Percentiles rank a stretch among this genome's conserved stretches.
phyloP scores from a whole-genome alignment of 2,888 invertebrate genomes.

The Microctonus brassicae region DNA sequence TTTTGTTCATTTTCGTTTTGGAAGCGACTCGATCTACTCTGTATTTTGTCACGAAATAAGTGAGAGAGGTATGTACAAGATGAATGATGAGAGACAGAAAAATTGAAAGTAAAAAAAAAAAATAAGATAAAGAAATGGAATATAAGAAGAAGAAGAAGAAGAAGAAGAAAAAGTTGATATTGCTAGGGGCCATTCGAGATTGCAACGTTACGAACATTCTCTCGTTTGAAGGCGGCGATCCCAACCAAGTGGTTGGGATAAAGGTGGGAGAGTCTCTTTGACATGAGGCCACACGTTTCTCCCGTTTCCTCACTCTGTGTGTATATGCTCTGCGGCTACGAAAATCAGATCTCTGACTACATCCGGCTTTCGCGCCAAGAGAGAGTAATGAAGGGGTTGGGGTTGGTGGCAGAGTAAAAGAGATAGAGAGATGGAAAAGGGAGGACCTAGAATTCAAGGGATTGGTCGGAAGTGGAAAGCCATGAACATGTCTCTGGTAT shows the following conservation, averaged over 20 bases:
- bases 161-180: neutral
- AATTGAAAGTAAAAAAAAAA: neutral
- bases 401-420: too few species aligned
- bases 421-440: neutral
- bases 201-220: slow-evolving; percentile 18
- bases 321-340: slow-evolving; percentile 2
- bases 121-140: too few species aligned
- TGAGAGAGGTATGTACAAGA: too few species aligned
- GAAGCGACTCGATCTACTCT: too few species aligned
- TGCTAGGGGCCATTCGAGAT: slow-evolving; percentile 23
- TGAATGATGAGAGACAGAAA: neutral
- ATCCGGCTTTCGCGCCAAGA: slow-evolving; percentile 15
- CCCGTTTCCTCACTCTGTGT: neutral
- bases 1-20: neutral
- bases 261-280: slow-evolving; percentile 10
- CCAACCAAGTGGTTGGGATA: slow-evolving; percentile 2
- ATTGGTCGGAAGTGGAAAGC: slow-evolving; percentile 6
- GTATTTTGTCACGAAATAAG: neutral
- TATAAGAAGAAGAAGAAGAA: slow-evolving; percentile 3
- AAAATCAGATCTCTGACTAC: slow-evolving; percentile 20
- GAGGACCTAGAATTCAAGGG: neutral
- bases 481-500: slow-evolving; percentile 3
- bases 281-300: slow-evolving; percentile 16
- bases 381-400: slow-evolving; percentile 17
- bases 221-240: slow-evolving; percentile 21